Evolutionary conservation across 2,113 vertebrate genomes (phyloP), one percentile per base, ranked within the genome.

Genomic region (Aplodontia rufa): DNA sequence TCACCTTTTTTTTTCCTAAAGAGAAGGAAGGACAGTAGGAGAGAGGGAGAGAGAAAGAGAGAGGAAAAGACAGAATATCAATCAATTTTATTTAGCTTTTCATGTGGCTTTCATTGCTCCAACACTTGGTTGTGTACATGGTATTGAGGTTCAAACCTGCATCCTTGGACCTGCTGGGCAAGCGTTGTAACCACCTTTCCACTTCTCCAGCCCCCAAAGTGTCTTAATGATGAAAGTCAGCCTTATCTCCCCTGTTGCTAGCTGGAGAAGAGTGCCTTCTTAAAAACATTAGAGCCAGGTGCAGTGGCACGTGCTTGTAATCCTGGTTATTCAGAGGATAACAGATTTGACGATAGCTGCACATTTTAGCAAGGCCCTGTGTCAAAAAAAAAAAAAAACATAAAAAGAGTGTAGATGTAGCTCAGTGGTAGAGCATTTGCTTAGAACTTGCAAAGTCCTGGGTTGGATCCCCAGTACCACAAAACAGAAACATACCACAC

Each of bases 151-250:
- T n/a, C n/a, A n/a, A n/a, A n/a, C n/a, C n/a, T n/a, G n/a, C n/a
- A n/a, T n/a, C n/a, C n/a, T n/a, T n/a, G n/a, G n/a, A n/a, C n/a
- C n/a, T n/a, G n/a, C n/a, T n/a, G n/a, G n/a, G n/a, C n/a, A n/a
- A n/a, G n/a, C n/a, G n/a, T n/a, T n/a, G n/a, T n/a, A n/a, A n/a
- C n/a, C n/a, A n/a, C n/a, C n/a, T n/a, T n/a, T n/a, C n/a, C n/a
- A n/a, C n/a, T n/a, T n/a, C n/a, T n/a, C n/a, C n/a, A n/a, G n/a
- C n/a, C n/a, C 68, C 94, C 14, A 82, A 58, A 40, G 82, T 62
- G n/a, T 86, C 81, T 89, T 95, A 94, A 82, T 83, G 95, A 35
- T 58, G 47, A 81, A 19, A 51, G 24, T 90, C 49, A 91, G 35
- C 42, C 24, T 83, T 17, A 94, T 22, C 87, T 94, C 60, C n/a